phyloP scores from a whole-genome alignment of 2,797 vertebrate genomes.

The Ispidina picta region DNA sequence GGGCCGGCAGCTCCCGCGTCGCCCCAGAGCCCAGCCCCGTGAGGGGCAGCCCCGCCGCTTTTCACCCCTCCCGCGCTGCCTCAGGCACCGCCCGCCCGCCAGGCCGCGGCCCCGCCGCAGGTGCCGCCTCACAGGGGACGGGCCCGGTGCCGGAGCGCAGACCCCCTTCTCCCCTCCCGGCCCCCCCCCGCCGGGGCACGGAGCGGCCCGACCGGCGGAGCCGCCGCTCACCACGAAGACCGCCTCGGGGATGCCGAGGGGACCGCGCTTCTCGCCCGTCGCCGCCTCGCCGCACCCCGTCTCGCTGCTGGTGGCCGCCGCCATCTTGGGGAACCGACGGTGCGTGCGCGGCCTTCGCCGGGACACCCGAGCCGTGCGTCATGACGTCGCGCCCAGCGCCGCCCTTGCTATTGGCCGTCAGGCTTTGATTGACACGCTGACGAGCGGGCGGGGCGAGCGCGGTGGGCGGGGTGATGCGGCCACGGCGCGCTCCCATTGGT shows the following conservation, averaged over 20 bases:
- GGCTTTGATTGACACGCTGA: not conserved
- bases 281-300: slow-evolving; percentile 74
- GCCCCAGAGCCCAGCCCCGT: not conserved
- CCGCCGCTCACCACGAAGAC: slow-evolving; percentile 89
- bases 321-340: slow-evolving; percentile 82
- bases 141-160: not conserved
- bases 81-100: not conserved
- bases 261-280: slow-evolving; percentile 81
- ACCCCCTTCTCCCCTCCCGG: too few species aligned
- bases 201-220: not conserved
- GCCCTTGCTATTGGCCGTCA: not conserved
- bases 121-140: not conserved
- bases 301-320: slow-evolving; percentile 83
- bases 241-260: slow-evolving; percentile 92
- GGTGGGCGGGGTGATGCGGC: not conserved
- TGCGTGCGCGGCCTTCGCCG: not conserved
- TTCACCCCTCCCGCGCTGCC: not conserved
- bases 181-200: not conserved
- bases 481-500: not conserved
- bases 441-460: rapidly evolving
- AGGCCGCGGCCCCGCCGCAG: not conserved
- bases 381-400: not conserved
- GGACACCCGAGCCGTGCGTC: rapidly evolving
- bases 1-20: too few species aligned
- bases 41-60: not conserved